phyloP scores from a whole-genome alignment of 2,888 invertebrate genomes.

The Drosophila birchii region DNA sequence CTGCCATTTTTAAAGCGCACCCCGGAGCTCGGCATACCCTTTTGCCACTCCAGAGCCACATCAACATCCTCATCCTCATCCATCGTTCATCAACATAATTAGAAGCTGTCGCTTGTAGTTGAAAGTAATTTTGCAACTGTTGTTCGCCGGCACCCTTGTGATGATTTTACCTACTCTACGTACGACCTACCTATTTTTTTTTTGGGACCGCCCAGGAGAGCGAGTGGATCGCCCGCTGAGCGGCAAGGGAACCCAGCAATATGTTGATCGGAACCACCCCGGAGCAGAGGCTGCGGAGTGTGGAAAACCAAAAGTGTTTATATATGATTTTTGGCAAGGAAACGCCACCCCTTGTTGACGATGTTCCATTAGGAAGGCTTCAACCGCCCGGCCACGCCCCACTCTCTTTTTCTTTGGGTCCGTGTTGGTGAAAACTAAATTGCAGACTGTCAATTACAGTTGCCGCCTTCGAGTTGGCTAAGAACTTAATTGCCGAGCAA shows the following conservation, averaged over 20 bases:
- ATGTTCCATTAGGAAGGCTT: conserved; percentile 72
- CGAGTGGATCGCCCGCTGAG: conserved; percentile 60
- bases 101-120: conserved; percentile 68
- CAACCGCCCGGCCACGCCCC: conserved; percentile 47
- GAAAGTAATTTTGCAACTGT: conserved; percentile 70
- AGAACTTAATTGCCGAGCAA: conserved; percentile 58
- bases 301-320: conserved; percentile 54
- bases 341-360: conserved; percentile 69
- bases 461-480: conserved; percentile 52
- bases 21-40: conserved; percentile 16
- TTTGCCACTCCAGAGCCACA: conserved; percentile 1
- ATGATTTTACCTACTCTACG: conserved; percentile 21
- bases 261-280: conserved; percentile 60
- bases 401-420: neutral
- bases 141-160: conserved; percentile 48
- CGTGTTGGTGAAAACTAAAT: conserved; percentile 43
- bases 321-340: conserved; percentile 55
- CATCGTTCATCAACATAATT: conserved; percentile 67
- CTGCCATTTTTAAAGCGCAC: conserved; percentile 25
- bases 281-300: conserved; percentile 14
- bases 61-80: conserved; percentile 4
- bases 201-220: conserved; percentile 46
- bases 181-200: conserved; percentile 14
- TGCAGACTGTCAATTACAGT: conserved; percentile 71
- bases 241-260: conserved; percentile 60